A percentile compares a stretch with the other conserved stretches of the same genome.
phyloP scores from a whole-genome alignment of 2,888 invertebrate species.

The Tromatobia lineatoria region DNA sequence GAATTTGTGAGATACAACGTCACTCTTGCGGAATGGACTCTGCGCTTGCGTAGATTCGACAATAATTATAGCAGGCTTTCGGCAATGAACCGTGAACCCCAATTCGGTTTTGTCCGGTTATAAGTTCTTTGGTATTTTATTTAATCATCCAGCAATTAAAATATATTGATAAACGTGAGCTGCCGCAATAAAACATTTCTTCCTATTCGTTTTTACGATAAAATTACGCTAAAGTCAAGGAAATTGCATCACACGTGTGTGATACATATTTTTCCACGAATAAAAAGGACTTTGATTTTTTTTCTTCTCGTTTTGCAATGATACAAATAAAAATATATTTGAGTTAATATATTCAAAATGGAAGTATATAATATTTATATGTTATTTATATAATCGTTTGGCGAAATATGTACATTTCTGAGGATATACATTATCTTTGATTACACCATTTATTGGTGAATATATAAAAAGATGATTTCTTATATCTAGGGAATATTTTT shows the following conservation, averaged over 20 bases:
- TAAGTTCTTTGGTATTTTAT: neutral
- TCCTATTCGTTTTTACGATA: neutral
- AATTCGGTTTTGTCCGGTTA: neutral
- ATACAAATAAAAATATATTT: too few relatives aligned
- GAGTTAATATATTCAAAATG: too few relatives aligned
- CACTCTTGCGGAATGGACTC: neutral
- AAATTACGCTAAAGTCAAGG: neutral
- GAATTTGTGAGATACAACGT: constrained; percentile 20
- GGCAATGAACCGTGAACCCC: constrained; percentile 2
- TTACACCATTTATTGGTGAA: too few relatives aligned
- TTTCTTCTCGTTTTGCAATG: neutral
- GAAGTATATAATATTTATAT: too few relatives aligned
- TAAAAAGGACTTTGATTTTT: neutral
- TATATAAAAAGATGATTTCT: too few relatives aligned
- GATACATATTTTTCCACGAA: neutral
- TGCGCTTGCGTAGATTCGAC: neutral
- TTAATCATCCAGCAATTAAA: neutral
- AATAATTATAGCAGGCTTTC: neutral
- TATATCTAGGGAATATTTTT: too few relatives aligned
- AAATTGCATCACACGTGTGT: neutral
- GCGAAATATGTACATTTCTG: too few relatives aligned
- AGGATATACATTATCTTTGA: too few relatives aligned
- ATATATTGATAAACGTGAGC: neutral
- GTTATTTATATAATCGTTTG: too few relatives aligned
- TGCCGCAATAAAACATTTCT: neutral